Conservation (phyloP, 2,888 invertebrate genomes). For the Operophtera brumata region DNA sequence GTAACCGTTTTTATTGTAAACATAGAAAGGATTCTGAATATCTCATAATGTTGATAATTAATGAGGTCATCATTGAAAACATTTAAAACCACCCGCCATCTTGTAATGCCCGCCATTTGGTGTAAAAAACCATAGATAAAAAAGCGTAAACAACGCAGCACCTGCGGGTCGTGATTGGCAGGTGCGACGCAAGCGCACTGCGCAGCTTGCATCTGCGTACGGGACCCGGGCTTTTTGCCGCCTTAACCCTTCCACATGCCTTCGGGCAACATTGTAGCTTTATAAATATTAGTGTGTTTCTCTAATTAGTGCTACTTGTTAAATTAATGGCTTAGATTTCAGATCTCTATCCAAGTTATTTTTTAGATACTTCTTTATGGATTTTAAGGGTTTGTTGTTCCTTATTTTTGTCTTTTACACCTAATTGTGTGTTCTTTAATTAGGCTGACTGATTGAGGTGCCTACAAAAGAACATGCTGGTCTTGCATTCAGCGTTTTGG, state of each 20-base stretch:
- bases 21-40: neutral
- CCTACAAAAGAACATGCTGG: too few relatives aligned
- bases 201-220: constrained; percentile 66
- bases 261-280: constrained; percentile 23
- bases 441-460: too few relatives aligned
- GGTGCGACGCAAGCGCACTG: constrained; percentile 53
- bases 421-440: constrained; percentile 10
- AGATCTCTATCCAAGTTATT: constrained; percentile 9
- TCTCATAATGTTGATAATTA: neutral
- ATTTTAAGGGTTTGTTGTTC: constrained; percentile 5
- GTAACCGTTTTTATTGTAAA: too few relatives aligned
- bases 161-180: constrained; percentile 76
- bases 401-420: constrained; percentile 7
- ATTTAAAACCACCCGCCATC: constrained; percentile 26
- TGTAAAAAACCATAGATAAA: constrained; percentile 44
- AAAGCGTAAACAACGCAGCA: constrained; percentile 70
- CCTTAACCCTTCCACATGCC: constrained; percentile 41
- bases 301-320: constrained; percentile 21
- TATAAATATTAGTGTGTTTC: constrained; percentile 17
- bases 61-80: neutral
- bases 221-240: constrained; percentile 25
- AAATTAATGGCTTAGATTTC: constrained; percentile 10
- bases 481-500: too few relatives aligned
- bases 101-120: constrained; percentile 26
- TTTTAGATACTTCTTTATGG: constrained; percentile 1